These are phyloP conservation scores for Vidua macroura DNA, from an alignment of 2,113 vertebrate species.

Conservation along the genomic window DNA sequence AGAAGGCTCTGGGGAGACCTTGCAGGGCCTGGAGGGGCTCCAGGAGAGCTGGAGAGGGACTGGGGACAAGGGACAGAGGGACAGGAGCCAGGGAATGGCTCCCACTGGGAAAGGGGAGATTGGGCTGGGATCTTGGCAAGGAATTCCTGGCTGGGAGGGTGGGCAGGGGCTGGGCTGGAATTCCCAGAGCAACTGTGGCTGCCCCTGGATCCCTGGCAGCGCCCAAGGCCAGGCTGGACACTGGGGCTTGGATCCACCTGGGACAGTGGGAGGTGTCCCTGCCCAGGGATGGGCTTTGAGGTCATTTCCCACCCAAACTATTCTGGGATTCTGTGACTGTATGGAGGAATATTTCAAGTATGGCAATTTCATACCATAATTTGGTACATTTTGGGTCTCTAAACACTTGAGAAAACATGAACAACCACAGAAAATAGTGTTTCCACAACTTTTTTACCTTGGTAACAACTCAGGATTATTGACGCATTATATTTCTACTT, in stretches of 20 bases:
- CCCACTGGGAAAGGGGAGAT: fast-evolving
- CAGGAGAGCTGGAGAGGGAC: background rate
- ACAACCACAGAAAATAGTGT: background rate
- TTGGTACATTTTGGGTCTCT: background rate
- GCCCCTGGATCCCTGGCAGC: background rate
- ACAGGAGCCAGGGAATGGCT: background rate
- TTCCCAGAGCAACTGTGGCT: background rate
- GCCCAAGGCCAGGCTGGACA: fast-evolving
- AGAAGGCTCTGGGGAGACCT: background rate
- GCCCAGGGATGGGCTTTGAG: background rate
- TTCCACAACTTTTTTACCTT: background rate
- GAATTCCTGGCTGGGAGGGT: background rate
- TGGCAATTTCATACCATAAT: background rate
- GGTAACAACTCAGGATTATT: background rate
- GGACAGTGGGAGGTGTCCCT: background rate
- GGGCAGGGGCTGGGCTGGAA: background rate
- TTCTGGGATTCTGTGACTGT: background rate
- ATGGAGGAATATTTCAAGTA: background rate
- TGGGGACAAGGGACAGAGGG: background rate
- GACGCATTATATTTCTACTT: fast-evolving
- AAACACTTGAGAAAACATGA: background rate
- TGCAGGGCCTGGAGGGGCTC: fast-evolving
- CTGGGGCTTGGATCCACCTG: fast-evolving
- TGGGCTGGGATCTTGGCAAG: background rate
- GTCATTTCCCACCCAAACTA: background rate